Conservation (phyloP, 2,797 vertebrate genomes). For the Scyliorhinus canicula region DNA sequence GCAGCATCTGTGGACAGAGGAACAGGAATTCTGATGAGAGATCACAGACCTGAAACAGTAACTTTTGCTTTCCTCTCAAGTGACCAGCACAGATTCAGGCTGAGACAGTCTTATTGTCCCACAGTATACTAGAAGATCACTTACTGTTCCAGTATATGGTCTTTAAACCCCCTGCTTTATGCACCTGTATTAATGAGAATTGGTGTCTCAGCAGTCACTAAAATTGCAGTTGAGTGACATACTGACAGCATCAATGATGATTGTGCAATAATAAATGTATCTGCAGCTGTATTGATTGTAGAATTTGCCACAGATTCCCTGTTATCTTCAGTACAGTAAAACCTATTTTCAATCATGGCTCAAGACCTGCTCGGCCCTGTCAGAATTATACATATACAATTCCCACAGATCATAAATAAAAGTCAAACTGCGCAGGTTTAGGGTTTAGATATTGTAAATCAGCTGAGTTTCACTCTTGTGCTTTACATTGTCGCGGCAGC, state of each 20-base stretch:
- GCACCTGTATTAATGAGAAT: background rate
- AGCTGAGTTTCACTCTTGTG: background rate
- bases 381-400: background rate
- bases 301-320: background rate
- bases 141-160: background rate
- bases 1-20: background rate
- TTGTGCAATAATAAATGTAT: constrained; percentile 22
- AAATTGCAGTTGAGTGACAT: background rate
- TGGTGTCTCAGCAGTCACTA: background rate
- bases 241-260: background rate
- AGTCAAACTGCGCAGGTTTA: background rate
- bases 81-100: background rate
- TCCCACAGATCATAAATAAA: background rate
- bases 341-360: background rate
- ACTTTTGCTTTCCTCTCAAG: background rate
- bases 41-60: background rate
- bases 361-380: background rate
- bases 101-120: background rate
- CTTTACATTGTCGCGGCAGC: background rate
- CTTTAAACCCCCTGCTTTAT: background rate
- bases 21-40: too few relatives aligned
- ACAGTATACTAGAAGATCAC: background rate
- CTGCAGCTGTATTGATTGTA: background rate
- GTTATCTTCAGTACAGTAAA: background rate
- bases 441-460: background rate